Evolutionary conservation across 1,140 invertebrate species (phyloP), one percentile per base, ranked within the genome.

Genomic region (Musca domestica): DNA sequence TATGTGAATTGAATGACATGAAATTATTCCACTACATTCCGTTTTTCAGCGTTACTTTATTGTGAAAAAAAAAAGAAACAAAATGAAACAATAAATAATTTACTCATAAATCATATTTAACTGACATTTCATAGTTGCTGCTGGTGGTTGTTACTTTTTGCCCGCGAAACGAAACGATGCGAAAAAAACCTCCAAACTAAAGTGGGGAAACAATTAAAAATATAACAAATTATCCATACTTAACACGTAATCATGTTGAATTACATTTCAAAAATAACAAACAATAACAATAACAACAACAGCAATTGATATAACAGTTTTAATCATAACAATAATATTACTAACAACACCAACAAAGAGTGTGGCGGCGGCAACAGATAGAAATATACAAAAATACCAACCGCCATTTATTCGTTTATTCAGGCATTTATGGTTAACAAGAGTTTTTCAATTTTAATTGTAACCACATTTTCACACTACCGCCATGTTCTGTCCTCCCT

Each of bases 171-270:
- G n/a, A 41, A 10, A 41, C 34, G 12, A 41, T 41, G n/a, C n/a
- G n/a, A n/a, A n/a, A 41, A 41, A 5, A 5, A 41, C 34, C n/a
- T n/a, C n/a, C n/a, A 5, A 5, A 12, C 34, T 41, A 5, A 41
- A 41, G 34, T 41, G 34, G 34, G 12, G 34, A 7, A 68, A 68
- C 49, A 63, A 61, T 64, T 68, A 49, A 64, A 48, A 49, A 64
- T 20, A 52, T 48, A 51, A 64, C 56, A 61, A 67, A 67, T 61
- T 58, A 19, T 19, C 58, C 41, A 64, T 67, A 68, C 67, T 68
- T 68, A 68, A 68, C 67, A 68, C 67, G 67, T 68, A 68, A 68
- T 68, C 49, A 68, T 58, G 47, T 68, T 68, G 51, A 68, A 64
- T 61, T 61, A 27, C 23, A 58, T 58, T 17, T 51, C 12, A 58